Conservation (phyloP, 2,797 vertebrate species). For the Potorous gilbertii region DNA sequence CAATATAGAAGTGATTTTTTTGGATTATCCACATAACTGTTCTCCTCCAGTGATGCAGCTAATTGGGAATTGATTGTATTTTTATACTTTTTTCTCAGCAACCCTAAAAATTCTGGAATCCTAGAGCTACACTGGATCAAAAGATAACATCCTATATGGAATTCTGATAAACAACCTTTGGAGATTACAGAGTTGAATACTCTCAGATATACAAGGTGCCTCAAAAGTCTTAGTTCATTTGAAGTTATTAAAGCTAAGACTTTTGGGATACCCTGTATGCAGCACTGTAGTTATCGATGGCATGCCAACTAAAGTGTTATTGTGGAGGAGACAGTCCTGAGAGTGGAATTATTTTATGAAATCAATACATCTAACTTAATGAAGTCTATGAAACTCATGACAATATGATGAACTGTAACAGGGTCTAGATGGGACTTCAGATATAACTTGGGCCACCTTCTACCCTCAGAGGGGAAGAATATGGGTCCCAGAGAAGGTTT, state of each 20-base stretch:
- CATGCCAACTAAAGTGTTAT: not conserved
- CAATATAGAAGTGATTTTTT: conserved; percentile 41
- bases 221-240: not conserved
- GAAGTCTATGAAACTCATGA: not conserved
- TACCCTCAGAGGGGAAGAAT: not conserved
- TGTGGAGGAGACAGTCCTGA: not conserved
- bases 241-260: not conserved
- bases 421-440: not conserved
- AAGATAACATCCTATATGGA: not conserved
- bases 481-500: not conserved
- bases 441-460: not conserved
- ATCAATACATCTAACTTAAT: not conserved
- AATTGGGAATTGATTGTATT: conserved; percentile 44
- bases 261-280: not conserved
- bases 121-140: not conserved
- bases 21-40: not conserved
- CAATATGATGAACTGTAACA: not conserved
- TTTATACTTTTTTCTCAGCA: conserved; percentile 40
- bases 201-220: not conserved
- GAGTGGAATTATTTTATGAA: not conserved
- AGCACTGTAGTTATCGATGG: not conserved
- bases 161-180: not conserved
- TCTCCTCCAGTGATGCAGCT: conserved; percentile 51
- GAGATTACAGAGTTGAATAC: not conserved
- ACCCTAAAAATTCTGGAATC: conserved; percentile 35